Percentiles rank a stretch among this genome's conserved stretches.
Conservation (phyloP, 2,113 vertebrate genomes). For the Chitala chitala region DNA sequence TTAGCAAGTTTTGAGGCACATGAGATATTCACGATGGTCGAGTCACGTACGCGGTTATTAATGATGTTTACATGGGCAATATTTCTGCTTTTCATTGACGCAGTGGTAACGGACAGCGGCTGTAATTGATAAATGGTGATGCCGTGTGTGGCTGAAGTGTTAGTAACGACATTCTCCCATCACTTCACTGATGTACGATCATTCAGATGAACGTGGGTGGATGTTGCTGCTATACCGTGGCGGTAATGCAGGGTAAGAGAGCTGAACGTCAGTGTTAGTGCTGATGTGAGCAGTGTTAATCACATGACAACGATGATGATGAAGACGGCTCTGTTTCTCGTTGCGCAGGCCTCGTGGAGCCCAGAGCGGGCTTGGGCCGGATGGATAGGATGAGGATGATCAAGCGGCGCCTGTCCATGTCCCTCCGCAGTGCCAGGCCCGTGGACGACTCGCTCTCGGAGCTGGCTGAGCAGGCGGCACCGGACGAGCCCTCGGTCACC, state of each 20-base stretch:
- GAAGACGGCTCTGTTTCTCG: slow-evolving; percentile 10
- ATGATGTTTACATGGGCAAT: too few species aligned
- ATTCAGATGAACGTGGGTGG: too few species aligned
- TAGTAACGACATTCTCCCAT: not conserved
- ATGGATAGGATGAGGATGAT: slow-evolving; percentile 78
- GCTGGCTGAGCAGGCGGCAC: slow-evolving; percentile 62
- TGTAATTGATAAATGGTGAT: too few species aligned
- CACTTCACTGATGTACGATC: too few species aligned
- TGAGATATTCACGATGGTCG: too few species aligned
- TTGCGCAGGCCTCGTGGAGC: not conserved
- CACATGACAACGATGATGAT: slow-evolving; percentile 25
- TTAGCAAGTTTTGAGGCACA: too few species aligned
- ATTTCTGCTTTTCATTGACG: too few species aligned
- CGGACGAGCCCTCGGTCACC: slow-evolving; percentile 56
- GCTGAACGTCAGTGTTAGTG: not conserved
- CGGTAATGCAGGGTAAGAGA: too few species aligned
- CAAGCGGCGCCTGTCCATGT: slow-evolving; percentile 71
- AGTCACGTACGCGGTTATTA: too few species aligned
- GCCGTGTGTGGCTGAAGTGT: slow-evolving; percentile 15
- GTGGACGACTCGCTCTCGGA: slow-evolving; percentile 69
- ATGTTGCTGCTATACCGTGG: too few species aligned
- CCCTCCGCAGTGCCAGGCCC: slow-evolving; percentile 65
- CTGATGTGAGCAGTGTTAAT: too few species aligned
- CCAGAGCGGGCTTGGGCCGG: slow-evolving; percentile 50
- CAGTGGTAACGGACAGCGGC: too few species aligned